These are phyloP conservation scores for Tillus elongatus DNA, from an alignment of 2,888 invertebrate genomes.

Conservation along the genomic window DNA sequence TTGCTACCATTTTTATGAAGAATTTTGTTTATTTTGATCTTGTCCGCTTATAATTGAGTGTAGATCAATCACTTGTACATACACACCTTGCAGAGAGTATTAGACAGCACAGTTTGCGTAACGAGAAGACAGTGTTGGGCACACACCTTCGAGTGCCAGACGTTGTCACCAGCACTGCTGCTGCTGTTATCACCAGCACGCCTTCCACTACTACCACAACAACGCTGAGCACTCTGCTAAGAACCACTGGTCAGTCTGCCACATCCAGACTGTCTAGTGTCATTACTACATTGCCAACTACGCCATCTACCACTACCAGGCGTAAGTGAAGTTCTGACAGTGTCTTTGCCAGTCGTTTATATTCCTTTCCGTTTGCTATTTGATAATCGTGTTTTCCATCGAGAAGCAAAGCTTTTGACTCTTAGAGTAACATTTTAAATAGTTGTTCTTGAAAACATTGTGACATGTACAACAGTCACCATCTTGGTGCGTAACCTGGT, in stretches of 20 bases:
- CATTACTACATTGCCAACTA: slow-evolving; percentile 42
- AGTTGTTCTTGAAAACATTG: no score
- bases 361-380: no score
- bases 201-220: slow-evolving; percentile 29
- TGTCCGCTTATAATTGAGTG: no score
- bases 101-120: slow-evolving; percentile 64
- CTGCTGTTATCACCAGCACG: slow-evolving; percentile 37
- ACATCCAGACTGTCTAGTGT: slow-evolving; percentile 43
- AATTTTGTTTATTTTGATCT: no score
- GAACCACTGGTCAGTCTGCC: slow-evolving; percentile 38
- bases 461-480: no score
- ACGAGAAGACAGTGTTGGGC: slow-evolving; percentile 61
- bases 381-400: no score
- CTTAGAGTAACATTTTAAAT: slow-evolving; percentile 20
- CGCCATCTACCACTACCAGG: slow-evolving; percentile 43
- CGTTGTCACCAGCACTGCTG: slow-evolving; percentile 44
- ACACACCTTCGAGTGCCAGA: slow-evolving; percentile 53
- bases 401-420: slow-evolving; percentile 32
- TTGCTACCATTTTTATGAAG: no score
- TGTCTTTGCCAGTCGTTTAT: no score
- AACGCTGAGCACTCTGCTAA: slow-evolving; percentile 29
- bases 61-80: slow-evolving; percentile 1
- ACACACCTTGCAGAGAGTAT: slow-evolving; percentile 46
- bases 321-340: slow-evolving; percentile 45
- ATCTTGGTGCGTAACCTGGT: no score